phyloP scores from a whole-genome alignment of 2,113 vertebrate genomes.

The Melierax canorus region DNA sequence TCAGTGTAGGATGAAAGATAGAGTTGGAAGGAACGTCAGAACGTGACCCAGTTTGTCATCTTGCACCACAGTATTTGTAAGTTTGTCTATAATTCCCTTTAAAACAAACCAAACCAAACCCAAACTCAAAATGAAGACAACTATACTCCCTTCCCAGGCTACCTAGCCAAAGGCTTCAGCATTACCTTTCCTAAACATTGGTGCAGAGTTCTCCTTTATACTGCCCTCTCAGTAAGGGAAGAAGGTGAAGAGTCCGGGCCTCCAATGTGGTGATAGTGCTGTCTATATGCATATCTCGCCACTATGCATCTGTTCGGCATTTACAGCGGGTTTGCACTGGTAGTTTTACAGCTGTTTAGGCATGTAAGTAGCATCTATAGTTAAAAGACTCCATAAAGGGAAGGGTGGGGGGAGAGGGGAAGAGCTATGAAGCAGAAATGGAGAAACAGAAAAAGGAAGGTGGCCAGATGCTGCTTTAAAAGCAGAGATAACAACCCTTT shows the following conservation, averaged over 20 bases:
- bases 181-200: not conserved
- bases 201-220: not conserved
- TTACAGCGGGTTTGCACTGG: conserved; percentile 6
- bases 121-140: not conserved
- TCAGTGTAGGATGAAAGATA: not conserved
- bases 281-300: not conserved
- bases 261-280: fast-evolving
- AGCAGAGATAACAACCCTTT: not conserved
- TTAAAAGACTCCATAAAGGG: conserved; percentile 6
- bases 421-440: not conserved
- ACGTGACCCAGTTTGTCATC: not conserved
- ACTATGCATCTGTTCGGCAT: conserved; percentile 22
- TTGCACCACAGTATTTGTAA: not conserved
- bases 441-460: not conserved
- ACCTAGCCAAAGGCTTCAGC: not conserved
- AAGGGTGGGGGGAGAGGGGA: not conserved
- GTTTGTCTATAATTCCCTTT: not conserved
- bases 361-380: conserved; percentile 35
- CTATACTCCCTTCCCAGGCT: not conserved
- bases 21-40: not conserved
- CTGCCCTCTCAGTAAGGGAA: not conserved
- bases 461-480: not conserved
- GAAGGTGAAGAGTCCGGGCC: not conserved
- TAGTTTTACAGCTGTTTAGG: conserved; percentile 51
- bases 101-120: not conserved